Percentiles rank a stretch among this genome's conserved stretches.
phyloP scores from a whole-genome alignment of 2,113 vertebrate species.

The Saguinus midas region DNA sequence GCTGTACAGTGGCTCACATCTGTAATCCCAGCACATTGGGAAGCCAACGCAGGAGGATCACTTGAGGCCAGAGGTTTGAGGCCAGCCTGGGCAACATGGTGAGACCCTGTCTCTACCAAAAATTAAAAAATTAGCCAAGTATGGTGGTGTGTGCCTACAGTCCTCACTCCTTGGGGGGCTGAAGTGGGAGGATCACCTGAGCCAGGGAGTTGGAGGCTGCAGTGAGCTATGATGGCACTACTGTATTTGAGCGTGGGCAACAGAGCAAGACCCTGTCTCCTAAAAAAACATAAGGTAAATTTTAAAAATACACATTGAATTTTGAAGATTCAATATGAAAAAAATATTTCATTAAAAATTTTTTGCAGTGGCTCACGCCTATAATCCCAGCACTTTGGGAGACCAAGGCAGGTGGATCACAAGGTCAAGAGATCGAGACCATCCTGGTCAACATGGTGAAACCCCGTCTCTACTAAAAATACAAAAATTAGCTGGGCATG shows the following conservation, averaged over 20 bases:
- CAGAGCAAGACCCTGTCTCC: not conserved
- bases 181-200: not conserved
- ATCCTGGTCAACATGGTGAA: too few species aligned
- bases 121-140: too few species aligned
- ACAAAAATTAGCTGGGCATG: too few species aligned
- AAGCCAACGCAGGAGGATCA: not conserved
- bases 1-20: not conserved
- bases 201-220: not conserved
- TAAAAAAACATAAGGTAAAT: not conserved
- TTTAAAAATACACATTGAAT: too few species aligned
- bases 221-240: not conserved
- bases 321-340: not conserved
- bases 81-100: not conserved
- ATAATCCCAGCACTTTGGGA: too few species aligned
- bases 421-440: too few species aligned
- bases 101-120: not conserved
- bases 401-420: too few species aligned
- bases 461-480: too few species aligned
- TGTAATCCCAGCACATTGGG: not conserved
- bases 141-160: not conserved
- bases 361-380: not conserved
- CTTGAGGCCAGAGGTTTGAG: not conserved
- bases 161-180: not conserved
- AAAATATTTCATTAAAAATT: not conserved
- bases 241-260: not conserved